Evolutionary conservation across 37 sponge, comb jelly and placozoan genomes (phyloP), one percentile per base, ranked within the genome.

Genomic region (Dysidea cf. avara): DNA sequence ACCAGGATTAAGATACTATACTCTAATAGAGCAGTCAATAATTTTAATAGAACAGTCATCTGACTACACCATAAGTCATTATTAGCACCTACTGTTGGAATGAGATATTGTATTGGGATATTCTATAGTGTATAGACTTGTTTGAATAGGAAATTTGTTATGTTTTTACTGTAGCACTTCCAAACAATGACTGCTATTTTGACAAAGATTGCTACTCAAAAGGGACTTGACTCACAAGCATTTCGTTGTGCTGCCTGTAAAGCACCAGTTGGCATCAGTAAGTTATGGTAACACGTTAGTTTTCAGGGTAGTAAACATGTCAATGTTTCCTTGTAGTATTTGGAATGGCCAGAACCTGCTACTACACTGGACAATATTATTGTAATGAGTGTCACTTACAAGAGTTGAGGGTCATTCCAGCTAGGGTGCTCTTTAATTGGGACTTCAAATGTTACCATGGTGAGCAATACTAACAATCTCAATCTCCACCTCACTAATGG

Each of bases 371-470:
- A 25, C 75, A 75, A 68, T 74, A 92, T 53, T 92, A 83, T 59
- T 92, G 93, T 66, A 71, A 39, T 25, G 88, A 84, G n/a, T 92
- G 93, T 76, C 88, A 87, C 77, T 26, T 53, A 50, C 81, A 83
- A 51, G 85, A 87, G 13, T 84, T 87, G 69, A 69, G 81, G 48
- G 38, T 83, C 32, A 83, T 92, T 24, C 93, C 93, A 40, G 81
- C 88, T 5, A 74, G 93, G 60, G 74, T 92, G 52, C 70, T 92
- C 56, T 81, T 79, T 69, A 92, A 87, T 72, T 92, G 93, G 93
- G 93, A 92, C 68, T 92, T 92, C 64, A n/a, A n/a, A n/a, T n/a
- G n/a, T n/a, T n/a, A n/a, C n/a, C n/a, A n/a, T n/a, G n/a, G n/a
- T n/a, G n/a, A n/a, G n/a, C n/a, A n/a, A n/a, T n/a, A n/a, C n/a